Percentiles rank a stretch among this genome's conserved stretches.
Evolutionary conservation across 2,797 vertebrate species (phyloP).

Genomic region (Spea hammondii): DNA sequence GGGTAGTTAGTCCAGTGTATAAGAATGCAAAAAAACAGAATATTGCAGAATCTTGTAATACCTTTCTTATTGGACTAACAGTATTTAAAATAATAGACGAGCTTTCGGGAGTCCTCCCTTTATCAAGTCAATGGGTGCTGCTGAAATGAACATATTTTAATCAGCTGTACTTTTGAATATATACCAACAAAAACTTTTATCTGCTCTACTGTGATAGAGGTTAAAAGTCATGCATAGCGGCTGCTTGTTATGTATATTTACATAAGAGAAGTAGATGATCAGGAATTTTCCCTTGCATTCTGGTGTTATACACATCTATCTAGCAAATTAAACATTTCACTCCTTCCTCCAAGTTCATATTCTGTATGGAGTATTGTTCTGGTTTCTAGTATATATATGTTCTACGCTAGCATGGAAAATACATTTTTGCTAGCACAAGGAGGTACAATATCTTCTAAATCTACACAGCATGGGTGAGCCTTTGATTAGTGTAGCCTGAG

Average conservation of each 20-base stretch:
- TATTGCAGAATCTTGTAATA: too few species aligned
- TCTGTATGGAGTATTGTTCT: not conserved
- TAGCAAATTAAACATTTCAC: conserved; percentile 2
- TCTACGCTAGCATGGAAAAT: not conserved
- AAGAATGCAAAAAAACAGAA: too few species aligned
- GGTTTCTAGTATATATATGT: not conserved
- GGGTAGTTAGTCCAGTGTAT: too few species aligned
- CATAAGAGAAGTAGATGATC: conserved; percentile 5
- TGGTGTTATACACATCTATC: conserved; percentile 8
- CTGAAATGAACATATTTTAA: not conserved
- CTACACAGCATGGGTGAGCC: too few species aligned
- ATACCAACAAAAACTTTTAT: not conserved
- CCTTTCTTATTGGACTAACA: too few species aligned
- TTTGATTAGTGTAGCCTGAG: too few species aligned
- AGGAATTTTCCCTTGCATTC: conserved; percentile 12
- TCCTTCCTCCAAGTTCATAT: not conserved
- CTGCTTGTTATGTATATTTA: conserved; percentile 14
- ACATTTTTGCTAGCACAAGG: not conserved
- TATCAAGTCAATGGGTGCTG: too few species aligned
- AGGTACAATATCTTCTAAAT: too few species aligned
- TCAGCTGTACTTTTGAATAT: not conserved
- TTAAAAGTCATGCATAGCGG: not conserved
- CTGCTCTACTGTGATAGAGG: not conserved
- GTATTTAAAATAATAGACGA: too few species aligned
- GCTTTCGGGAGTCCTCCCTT: too few species aligned